Percentiles rank a stretch among this genome's conserved stretches.
Evolutionary conservation across 2,797 vertebrate species (phyloP).

Genomic region (Aeoliscus strigatus): DNA sequence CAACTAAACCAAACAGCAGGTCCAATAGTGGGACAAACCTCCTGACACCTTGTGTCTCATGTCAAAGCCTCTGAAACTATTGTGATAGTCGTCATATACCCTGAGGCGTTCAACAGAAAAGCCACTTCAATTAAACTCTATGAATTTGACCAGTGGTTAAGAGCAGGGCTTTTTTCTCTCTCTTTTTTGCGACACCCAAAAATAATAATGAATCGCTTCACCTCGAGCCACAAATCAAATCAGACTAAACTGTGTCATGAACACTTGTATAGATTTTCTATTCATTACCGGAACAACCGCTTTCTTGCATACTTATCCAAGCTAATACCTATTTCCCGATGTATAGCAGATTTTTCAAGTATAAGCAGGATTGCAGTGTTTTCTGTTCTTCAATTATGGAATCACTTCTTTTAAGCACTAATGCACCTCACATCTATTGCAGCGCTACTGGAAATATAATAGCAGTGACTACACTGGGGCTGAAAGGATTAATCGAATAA

Average conservation of each 20-base stretch:
- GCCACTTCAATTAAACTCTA: constrained; percentile 51
- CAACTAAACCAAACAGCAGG: constrained; percentile 13
- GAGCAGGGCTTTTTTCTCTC: constrained; percentile 33
- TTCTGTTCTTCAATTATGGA: no score
- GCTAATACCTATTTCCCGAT: constrained; percentile 18
- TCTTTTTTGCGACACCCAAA: constrained; percentile 53
- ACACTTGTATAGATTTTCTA: constrained; percentile 41
- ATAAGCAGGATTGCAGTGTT: no score
- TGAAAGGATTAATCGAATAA: no score
- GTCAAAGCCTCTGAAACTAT: constrained; percentile 19
- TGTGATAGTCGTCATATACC: constrained; percentile 30
- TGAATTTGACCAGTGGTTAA: constrained; percentile 45
- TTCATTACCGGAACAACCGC: constrained; percentile 38
- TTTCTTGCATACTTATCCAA: constrained; percentile 19
- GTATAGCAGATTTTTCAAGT: no score
- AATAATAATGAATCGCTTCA: constrained; percentile 59
- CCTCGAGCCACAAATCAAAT: constrained; percentile 45
- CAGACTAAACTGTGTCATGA: constrained; percentile 51
- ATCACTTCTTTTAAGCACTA: no score
- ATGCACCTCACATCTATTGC: no score
- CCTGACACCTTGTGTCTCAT: constrained; percentile 1
- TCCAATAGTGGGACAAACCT: no score
- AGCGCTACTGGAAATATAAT: no score
- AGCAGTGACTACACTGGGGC: no score
- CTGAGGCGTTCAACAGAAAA: constrained; percentile 25